These are phyloP conservation scores for Chlorodrepanis virens DNA, from an alignment of 2,113 vertebrate species.

Conservation along the genomic window DNA sequence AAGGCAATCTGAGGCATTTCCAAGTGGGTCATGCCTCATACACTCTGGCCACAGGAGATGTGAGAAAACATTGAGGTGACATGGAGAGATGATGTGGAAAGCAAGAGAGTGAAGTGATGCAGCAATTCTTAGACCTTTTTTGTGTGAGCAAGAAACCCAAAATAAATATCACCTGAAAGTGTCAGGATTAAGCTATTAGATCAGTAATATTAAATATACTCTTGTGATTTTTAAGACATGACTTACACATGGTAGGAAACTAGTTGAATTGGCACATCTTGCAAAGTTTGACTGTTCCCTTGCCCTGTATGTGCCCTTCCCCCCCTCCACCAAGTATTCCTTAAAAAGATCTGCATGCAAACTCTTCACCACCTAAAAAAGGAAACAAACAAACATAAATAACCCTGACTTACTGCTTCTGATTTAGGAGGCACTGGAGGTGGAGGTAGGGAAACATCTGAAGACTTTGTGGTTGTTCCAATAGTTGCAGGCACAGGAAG, in stretches of 20 bases:
- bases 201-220: neutral
- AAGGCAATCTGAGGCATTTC: neutral
- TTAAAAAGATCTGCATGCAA: neutral
- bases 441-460: conserved; percentile 87
- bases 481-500: conserved; percentile 74
- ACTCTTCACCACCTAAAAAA: neutral
- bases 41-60: neutral
- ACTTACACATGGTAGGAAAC: neutral
- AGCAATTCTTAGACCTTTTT: neutral
- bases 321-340: neutral
- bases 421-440: conserved; percentile 99
- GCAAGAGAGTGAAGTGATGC: neutral
- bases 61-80: neutral
- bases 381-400: neutral
- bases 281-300: neutral
- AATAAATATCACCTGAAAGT: neutral
- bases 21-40: neutral
- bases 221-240: neutral
- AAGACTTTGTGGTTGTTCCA: conserved; percentile 67
- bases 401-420: conserved; percentile 90
- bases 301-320: neutral
- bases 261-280: neutral
- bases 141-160: neutral
- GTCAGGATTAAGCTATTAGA: neutral
- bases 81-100: neutral